Percentiles rank a stretch among this genome's conserved stretches.
Evolutionary conservation across 2,113 vertebrate genomes (phyloP).

Genomic region (Neotoma lepida): DNA sequence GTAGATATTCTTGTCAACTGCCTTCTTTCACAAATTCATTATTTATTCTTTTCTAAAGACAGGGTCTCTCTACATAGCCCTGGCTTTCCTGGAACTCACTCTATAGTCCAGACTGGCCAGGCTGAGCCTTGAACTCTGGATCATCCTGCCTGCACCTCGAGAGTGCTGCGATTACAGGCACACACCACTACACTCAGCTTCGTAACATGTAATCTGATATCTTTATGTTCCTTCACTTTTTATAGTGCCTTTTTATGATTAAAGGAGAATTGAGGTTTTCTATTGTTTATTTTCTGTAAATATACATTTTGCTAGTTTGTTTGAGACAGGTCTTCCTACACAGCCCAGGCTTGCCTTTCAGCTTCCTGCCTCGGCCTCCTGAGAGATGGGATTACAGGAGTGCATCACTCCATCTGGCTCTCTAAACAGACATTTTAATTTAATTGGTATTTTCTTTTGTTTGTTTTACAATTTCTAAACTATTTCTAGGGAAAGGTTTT

Average conservation of each 20-base stretch:
- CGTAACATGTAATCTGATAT: neutral
- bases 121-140: neutral
- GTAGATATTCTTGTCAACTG: neutral
- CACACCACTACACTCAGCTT: neutral
- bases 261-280: neutral
- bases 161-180: neutral
- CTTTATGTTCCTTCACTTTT: conserved; percentile 13
- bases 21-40: neutral
- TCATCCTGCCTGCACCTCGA: neutral
- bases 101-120: neutral
- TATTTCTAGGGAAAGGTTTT: conserved; percentile 44
- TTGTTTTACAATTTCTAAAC: conserved; percentile 26
- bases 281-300: neutral
- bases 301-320: neutral
- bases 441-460: conserved; percentile 16
- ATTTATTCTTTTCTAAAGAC: neutral
- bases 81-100: neutral
- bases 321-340: neutral
- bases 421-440: neutral
- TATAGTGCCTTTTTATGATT: conserved; percentile 8
- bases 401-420: neutral
- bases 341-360: neutral
- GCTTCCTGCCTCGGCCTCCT: neutral
- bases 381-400: neutral
- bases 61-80: neutral